These are phyloP conservation scores for Apostichopus californicus DNA, from an alignment of 35 echinoderm and acorn worm genomes.

Conservation along the genomic window DNA sequence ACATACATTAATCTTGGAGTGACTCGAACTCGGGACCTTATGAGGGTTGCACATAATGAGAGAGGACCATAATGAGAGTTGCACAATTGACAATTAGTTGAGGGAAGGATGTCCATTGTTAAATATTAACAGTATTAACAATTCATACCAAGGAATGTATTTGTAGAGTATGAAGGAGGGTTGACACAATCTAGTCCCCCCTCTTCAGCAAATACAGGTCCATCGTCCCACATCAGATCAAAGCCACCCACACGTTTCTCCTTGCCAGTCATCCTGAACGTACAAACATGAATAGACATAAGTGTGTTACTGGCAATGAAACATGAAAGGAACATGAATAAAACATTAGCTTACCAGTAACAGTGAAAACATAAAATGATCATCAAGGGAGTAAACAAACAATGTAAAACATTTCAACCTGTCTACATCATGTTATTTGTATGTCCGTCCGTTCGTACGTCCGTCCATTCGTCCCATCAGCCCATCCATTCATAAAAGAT, in stretches of 20 bases:
- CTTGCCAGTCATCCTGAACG: slow-evolving; percentile 66
- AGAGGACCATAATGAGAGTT: slow-evolving; percentile 13
- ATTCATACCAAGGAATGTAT: slow-evolving; percentile 93
- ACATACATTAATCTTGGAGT: too few species aligned
- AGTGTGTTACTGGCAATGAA: too few species aligned
- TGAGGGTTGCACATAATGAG: neutral
- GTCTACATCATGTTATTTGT: too few species aligned
- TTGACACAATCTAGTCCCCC: slow-evolving; percentile 93
- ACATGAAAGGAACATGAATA: too few species aligned
- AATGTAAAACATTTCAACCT: too few species aligned
- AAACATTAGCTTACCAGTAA: too few species aligned
- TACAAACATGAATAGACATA: neutral
- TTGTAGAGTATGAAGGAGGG: slow-evolving; percentile 95
- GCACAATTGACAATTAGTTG: neutral
- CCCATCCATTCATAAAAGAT: too few species aligned
- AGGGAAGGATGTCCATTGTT: slow-evolving; percentile 2
- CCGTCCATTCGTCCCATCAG: too few species aligned
- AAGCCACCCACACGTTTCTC: slow-evolving; percentile 93
- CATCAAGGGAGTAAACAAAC: too few species aligned
- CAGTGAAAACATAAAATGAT: too few species aligned
- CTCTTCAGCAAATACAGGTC: slow-evolving; percentile 93
- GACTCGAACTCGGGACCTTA: neutral
- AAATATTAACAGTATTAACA: neutral
- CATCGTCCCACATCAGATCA: slow-evolving; percentile 99
- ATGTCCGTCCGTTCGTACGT: too few species aligned